A percentile compares a stretch with the other conserved stretches of the same genome.
phyloP scores from a whole-genome alignment of 2,113 vertebrate genomes.

The Epinephelus moara region DNA sequence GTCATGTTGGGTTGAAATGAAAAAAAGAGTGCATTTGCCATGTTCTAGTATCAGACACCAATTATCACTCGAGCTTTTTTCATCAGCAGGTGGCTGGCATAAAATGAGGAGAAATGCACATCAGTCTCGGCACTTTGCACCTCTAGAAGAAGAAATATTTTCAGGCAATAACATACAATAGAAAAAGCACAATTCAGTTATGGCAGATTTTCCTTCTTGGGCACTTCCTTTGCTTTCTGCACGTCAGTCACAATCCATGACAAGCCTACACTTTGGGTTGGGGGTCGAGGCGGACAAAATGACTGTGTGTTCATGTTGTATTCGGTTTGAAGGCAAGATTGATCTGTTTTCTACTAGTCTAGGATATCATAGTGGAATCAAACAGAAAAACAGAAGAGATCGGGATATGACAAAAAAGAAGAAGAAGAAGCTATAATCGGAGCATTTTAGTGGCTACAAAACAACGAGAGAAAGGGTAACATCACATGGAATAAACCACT shows the following conservation, averaged over 20 bases:
- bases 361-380: neutral
- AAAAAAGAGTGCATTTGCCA: constrained; percentile 12
- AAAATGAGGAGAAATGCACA: constrained; percentile 28
- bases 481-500: constrained; percentile 42
- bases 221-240: constrained; percentile 62
- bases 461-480: constrained; percentile 16
- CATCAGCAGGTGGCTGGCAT: constrained; percentile 24
- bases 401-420: neutral
- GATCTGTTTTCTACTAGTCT: neutral
- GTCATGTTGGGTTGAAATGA: constrained; percentile 33
- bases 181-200: constrained; percentile 51
- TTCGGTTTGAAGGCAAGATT: constrained; percentile 42
- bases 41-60: constrained; percentile 1
- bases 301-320: neutral
- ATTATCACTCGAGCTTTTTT: constrained; percentile 21
- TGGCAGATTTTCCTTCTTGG: constrained; percentile 70
- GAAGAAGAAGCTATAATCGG: neutral
- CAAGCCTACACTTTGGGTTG: constrained; percentile 16
- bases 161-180: constrained; percentile 54
- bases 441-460: constrained; percentile 25
- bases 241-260: constrained; percentile 9
- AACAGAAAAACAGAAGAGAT: neutral
- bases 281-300: neutral
- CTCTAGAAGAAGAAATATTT: constrained; percentile 14
- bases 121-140: constrained; percentile 45